Conservation (phyloP, 2,888 invertebrate genomes). For the Acanthosepion lycidas region DNA sequence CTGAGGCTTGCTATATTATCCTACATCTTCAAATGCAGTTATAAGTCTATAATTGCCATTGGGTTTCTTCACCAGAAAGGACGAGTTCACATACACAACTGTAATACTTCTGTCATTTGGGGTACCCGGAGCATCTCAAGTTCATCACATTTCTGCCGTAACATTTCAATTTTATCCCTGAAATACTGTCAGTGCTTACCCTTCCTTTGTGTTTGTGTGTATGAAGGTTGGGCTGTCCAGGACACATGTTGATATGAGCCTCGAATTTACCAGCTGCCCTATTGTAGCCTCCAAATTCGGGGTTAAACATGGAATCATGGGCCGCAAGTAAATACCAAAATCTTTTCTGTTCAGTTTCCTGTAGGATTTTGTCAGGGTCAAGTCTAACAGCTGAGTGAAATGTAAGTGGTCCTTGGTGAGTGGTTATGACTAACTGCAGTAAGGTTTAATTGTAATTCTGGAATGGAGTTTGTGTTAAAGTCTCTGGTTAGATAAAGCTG, state of each 20-base stretch:
- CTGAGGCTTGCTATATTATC: too few relatives aligned
- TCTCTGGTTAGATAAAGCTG: not conserved
- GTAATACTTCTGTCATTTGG: too few relatives aligned
- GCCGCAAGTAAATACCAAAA: conserved; percentile 33
- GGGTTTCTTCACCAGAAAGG: too few relatives aligned
- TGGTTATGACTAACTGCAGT: not conserved
- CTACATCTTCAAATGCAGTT: too few relatives aligned
- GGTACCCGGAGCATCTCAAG: too few relatives aligned
- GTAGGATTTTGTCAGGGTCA: not conserved
- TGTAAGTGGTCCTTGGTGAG: not conserved
- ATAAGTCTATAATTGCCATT: too few relatives aligned
- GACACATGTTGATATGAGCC: conserved; percentile 57
- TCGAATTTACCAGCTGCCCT: conserved; percentile 54
- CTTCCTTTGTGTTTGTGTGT: conserved; percentile 52
- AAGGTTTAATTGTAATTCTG: not conserved
- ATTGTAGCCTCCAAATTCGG: conserved; percentile 53
- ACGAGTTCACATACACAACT: too few relatives aligned
- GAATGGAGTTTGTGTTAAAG: not conserved
- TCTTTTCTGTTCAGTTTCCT: not conserved
- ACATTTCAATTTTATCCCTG: too few relatives aligned
- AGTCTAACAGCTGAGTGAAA: not conserved
- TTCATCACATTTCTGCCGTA: too few relatives aligned
- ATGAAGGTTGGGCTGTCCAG: conserved; percentile 51
- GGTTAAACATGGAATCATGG: conserved; percentile 53
- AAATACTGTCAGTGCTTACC: conserved; percentile 51